A percentile compares a stretch with the other conserved stretches of the same genome.
These are phyloP conservation scores for Bellardia bayeri DNA, from an alignment of 2,888 invertebrate species.

Conservation along the genomic window DNA sequence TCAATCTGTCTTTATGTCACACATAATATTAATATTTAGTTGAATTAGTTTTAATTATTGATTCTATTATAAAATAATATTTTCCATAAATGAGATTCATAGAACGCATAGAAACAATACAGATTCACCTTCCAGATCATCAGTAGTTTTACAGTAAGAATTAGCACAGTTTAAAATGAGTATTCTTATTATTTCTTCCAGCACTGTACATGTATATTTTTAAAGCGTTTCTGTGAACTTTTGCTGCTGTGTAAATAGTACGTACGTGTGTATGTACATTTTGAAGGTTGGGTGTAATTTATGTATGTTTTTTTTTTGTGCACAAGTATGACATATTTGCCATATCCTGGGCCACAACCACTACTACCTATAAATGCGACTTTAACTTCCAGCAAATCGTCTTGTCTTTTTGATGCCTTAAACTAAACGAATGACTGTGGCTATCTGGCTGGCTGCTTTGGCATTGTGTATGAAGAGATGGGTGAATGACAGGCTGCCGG, in stretches of 20 bases:
- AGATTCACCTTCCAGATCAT: too few species aligned
- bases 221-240: background rate
- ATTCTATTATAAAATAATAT: too few species aligned
- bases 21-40: too few species aligned
- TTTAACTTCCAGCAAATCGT: background rate
- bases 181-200: too few species aligned
- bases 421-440: conserved; percentile 12
- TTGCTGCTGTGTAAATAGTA: background rate
- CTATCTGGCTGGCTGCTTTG: conserved; percentile 7
- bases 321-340: conserved; percentile 24
- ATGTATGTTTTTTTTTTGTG: background rate
- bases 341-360: conserved; percentile 7
- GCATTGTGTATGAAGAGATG: background rate
- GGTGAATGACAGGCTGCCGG: background rate
- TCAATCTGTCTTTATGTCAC: too few species aligned
- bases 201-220: background rate
- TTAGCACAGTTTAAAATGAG: too few species aligned
- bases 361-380: background rate
- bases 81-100: too few species aligned
- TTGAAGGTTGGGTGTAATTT: conserved; percentile 35
- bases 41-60: too few species aligned
- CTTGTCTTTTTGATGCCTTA: conserved; percentile 11
- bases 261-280: background rate
- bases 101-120: too few species aligned
- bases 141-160: too few species aligned